phyloP scores from a whole-genome alignment of 2,113 vertebrate species.

The Notechis scutatus region DNA sequence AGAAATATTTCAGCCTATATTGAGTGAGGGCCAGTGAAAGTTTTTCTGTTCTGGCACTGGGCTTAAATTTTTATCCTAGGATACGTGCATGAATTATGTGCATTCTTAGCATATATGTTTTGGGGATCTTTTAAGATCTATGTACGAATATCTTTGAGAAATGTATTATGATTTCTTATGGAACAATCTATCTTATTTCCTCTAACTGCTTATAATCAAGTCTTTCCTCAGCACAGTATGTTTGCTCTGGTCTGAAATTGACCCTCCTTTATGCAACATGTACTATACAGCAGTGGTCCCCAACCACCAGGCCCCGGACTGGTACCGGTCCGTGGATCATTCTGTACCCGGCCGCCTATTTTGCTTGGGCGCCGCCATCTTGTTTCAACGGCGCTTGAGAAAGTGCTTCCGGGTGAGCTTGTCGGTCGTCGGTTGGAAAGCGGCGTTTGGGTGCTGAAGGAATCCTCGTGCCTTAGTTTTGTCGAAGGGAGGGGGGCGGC shows the following conservation, averaged over 20 bases:
- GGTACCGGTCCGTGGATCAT: too few relatives aligned
- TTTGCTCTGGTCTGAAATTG: not conserved
- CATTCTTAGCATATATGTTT: not conserved
- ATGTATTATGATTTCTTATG: not conserved
- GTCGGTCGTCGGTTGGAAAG: too few relatives aligned
- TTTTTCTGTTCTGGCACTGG: not conserved
- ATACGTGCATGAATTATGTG: not conserved
- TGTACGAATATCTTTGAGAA: not conserved
- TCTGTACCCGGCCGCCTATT: too few relatives aligned
- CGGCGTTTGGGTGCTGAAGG: too few relatives aligned
- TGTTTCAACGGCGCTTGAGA: too few relatives aligned
- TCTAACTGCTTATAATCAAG: not conserved
- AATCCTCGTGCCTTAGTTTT: too few relatives aligned
- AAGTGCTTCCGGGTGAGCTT: too few relatives aligned
- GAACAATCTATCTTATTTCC: not conserved
- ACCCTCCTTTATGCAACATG: not conserved
- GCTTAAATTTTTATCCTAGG: not conserved
- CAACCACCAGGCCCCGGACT: too few relatives aligned
- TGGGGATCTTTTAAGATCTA: not conserved
- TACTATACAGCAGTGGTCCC: not conserved
- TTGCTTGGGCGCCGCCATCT: too few relatives aligned
- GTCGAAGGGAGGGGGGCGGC: too few relatives aligned
- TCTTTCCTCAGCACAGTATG: not conserved
- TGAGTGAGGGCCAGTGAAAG: not conserved
- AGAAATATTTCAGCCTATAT: not conserved